A percentile compares a stretch with the other conserved stretches of the same genome.
Conservation (phyloP, 2,797 vertebrate genomes). For the Tenualosa thibaudeaui region DNA sequence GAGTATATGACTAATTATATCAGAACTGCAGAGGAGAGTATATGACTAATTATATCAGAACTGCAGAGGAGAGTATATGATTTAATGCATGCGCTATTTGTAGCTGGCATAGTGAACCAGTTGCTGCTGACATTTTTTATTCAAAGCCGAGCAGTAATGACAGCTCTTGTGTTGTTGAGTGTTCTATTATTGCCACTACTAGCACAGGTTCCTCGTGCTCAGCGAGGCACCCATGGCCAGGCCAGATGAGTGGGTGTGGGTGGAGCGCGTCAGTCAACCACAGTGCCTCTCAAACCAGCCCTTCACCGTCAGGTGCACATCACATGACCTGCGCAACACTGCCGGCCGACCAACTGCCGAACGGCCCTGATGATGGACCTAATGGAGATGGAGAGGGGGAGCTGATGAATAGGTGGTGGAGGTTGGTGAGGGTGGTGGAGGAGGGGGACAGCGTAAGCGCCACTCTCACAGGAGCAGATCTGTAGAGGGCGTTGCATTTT, state of each 20-base stretch:
- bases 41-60: not conserved
- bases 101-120: not conserved
- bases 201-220: not conserved
- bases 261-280: not conserved
- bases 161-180: not conserved
- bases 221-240: not conserved
- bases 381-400: conserved; percentile 1
- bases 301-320: not conserved
- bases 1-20: too few species aligned
- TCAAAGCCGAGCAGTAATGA: not conserved
- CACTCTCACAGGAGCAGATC: conserved; percentile 32
- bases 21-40: not conserved
- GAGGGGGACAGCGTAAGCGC: not conserved
- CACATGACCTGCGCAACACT: conserved; percentile 5
- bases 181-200: not conserved
- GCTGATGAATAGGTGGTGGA: not conserved
- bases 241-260: conserved; percentile 9
- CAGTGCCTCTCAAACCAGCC: not conserved
- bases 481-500: conserved; percentile 28
- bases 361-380: not conserved
- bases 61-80: not conserved
- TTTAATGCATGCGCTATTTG: not conserved
- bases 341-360: conserved; percentile 25
- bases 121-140: not conserved
- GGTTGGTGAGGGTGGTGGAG: not conserved